Base-by-base conservation (phyloP, 2,888 invertebrate genomes). In the Clistopyga incitator region DNA sequence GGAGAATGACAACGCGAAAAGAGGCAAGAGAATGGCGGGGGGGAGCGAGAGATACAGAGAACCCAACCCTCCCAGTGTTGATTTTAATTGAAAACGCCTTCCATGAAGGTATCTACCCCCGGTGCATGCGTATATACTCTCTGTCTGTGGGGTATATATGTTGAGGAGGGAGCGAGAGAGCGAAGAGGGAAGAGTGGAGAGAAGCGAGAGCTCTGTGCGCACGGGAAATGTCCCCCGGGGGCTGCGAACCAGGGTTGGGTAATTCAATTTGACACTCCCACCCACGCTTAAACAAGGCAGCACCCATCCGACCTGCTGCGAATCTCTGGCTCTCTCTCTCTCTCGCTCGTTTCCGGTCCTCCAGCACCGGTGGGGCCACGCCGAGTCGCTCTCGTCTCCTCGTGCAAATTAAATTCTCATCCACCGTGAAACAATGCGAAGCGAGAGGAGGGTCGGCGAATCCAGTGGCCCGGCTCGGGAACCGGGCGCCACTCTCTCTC, bases 261-360 rank as follows among this genome's bases (percentile, higher is more conserved):
- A 92, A 93, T 93, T 93, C 92, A 93, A 93, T 93, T 93, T 93
- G 92, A 93, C 92, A 92, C 92, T 91, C 92, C 91, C 90, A 90
- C 91, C 91, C 92, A 90, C 89, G 90, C 90, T 92, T 92, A 92
- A 92, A 92, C 92, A 92, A 92, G 90, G 88, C 89, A 91, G 90
- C 90, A 90, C 89, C 90, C 89, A 90, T 88, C 88, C 88, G 87
- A 88, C 78, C 85, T 71, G 77, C 82, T 59, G 77, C n/a, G 64
- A 71, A 79, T 79, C 76, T 81, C 78, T 84, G 78, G 52, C 54
- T 64, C 84, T 71, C 45, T 76, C 45, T 76, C 75, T 56, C 71
- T 82, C 59, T 65, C 76, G 74, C 84, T 54, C 65, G 72, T 70
- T 67, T n/a, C 68, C 45, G 81, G 75, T 74, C 59, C 59, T 59